Evolutionary conservation across 2,888 invertebrate genomes (phyloP), one percentile per base, ranked within the genome.

Genomic region (Anaspis maculata): DNA sequence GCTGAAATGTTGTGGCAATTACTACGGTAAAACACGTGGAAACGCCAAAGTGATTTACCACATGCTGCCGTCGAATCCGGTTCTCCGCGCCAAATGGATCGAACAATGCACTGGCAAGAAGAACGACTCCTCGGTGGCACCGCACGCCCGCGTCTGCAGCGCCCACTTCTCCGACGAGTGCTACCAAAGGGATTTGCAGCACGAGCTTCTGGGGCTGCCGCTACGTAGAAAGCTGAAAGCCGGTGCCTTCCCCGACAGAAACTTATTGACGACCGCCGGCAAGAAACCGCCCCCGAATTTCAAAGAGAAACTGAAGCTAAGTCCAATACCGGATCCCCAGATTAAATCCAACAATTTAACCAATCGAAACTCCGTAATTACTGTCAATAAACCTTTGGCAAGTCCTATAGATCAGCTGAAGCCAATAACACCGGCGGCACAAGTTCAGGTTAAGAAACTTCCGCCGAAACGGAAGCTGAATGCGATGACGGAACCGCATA

Each of bases 101-200:
- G 57, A 61, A 42, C 62, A 67, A 27, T 71, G 71, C 52, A 38
- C 34, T 31, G 34, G 29, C 4, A 44, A 42, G 4, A 42, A 45
- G 32, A 42, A 40, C 28, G 37, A 44, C 7, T 41, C 44, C 4
- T 30, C 40, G 13, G 41, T 49, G 30, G 46, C 69, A 38, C 57
- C 64, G 33, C 65, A 69, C 19, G 68, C 68, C 10, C 62, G 71
- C 37, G 66, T 72, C 33, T 73, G 72, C 46, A 72, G 72, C 41
- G 56, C 66, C 27, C 72, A 73, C 52, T 73, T 73, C 45, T 67
- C 70, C 10, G 57, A 61, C 31, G 62, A 64, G 31, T 69, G 69
- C 38, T 73, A 73, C 57, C 68, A 69, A 52, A 62, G 71, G 48
- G 72, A 73, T 56, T 59, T 71, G 45, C 70, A 72, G 52, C 71